Evolutionary conservation across 1,140 invertebrate species (phyloP).

Genomic region (Pachyrhynchus sulphureomaculatus): DNA sequence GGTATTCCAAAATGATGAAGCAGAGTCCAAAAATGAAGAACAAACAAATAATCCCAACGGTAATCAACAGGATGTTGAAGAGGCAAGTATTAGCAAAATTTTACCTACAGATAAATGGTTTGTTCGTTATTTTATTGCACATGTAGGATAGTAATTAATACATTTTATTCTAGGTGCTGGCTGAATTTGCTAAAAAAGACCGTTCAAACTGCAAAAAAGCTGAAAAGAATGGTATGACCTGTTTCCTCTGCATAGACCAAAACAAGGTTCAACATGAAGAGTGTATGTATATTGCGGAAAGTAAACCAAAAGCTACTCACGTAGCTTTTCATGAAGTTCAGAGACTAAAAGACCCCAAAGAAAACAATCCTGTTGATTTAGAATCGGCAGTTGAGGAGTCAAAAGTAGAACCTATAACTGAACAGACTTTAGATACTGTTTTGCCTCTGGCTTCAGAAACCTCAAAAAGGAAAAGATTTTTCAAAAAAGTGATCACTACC

Average conservation of each 20-base stretch:
- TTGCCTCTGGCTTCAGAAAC: slow-evolving; percentile 14
- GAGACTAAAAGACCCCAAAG: slow-evolving; percentile 29
- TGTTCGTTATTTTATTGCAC: background rate
- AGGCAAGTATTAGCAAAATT: slow-evolving; percentile 44
- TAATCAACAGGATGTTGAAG: slow-evolving; percentile 64
- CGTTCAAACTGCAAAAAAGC: slow-evolving; percentile 69
- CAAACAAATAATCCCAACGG: slow-evolving; percentile 45
- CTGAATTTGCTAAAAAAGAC: slow-evolving; percentile 69
- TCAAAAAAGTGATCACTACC: slow-evolving; percentile 33
- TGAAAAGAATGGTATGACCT: slow-evolving; percentile 71
- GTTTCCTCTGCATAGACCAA: slow-evolving; percentile 68
- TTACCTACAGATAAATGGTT: no score
- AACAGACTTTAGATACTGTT: slow-evolving; percentile 1
- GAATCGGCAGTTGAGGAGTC: slow-evolving; percentile 9
- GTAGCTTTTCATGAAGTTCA: slow-evolving; percentile 46
- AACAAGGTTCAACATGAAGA: slow-evolving; percentile 69
- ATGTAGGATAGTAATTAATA: background rate
- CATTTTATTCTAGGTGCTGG: slow-evolving; percentile 53
- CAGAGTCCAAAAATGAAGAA: slow-evolving; percentile 44
- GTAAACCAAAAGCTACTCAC: slow-evolving; percentile 58
- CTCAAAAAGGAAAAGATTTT: slow-evolving; percentile 34
- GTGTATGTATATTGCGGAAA: slow-evolving; percentile 71
- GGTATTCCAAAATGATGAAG: slow-evolving; percentile 46
- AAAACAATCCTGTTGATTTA: background rate
- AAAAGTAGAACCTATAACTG: slow-evolving; percentile 20